Base-by-base conservation (phyloP, 2,113 vertebrate species). In the Nothoprocta pentlandii region DNA sequence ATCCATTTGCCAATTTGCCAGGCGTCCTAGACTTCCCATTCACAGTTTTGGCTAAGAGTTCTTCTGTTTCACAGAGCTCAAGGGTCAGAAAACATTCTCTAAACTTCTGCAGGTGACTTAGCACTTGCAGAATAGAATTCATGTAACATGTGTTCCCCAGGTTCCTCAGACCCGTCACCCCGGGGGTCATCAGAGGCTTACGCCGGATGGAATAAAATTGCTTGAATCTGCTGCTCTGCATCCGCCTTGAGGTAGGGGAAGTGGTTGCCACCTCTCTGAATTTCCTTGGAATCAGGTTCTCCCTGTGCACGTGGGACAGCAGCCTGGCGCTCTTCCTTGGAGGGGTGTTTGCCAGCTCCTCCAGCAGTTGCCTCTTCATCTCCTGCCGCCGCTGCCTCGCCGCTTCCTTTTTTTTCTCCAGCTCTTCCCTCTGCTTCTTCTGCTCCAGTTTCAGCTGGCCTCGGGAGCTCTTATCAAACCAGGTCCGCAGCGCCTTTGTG, bases 101-200 rank as follows among this genome's bases (percentile, higher is more conserved):
- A 97, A 99, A 99, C 98, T 99, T 99, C 97, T 99, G 99, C 97
- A 99, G 98, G 98, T 99, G 99, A 94, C 99, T 99, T 49, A 99
- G 98, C 97, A 99, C 99, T 97, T 99, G 99, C 90, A 99, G 98
- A 96, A 99, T 99, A 70, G 99, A 99, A 98, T 99, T 99, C 99
- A 99, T 99, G 86, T 99, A 99, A 92, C 99, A 99, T 1, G 99
- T 99, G 97, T 99, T 99, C 76, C 99, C 99, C 96, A 99, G 97
- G 97, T 99, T 99, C 74, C 99, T 98, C 67, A 99, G 98, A 85
- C 99, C 99, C 1, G 99, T 99, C 74, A 99, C 99, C 4, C 99
- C 99, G 0, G 99, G 99, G 15, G 99, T 99, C 28, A 98, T 96
- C 80, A 98, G 97, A 11, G 98, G 98, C 56, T 98, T 98, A 42